Evolutionary conservation across 2,797 vertebrate genomes (phyloP), one percentile per base, ranked within the genome.

Genomic region (Merluccius polli): DNA sequence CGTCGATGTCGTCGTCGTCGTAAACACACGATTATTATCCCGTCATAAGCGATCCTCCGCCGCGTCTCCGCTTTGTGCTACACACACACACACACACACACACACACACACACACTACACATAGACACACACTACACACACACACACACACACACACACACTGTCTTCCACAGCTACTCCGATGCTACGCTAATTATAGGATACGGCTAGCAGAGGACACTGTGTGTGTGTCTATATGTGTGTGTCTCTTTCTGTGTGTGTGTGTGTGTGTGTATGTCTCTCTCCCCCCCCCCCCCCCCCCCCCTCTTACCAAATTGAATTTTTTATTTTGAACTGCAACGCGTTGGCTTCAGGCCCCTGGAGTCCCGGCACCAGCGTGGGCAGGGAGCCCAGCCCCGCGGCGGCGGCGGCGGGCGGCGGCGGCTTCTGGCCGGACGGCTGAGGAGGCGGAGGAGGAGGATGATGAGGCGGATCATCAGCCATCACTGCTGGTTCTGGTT

Each of bases 241-340:
- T n/a, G n/a, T n/a, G n/a, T n/a, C n/a, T n/a, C n/a, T n/a, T n/a
- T n/a, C n/a, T n/a, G n/a, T n/a, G n/a, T n/a, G n/a, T n/a, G n/a
- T n/a, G n/a, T n/a, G n/a, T n/a, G n/a, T n/a, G n/a, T n/a, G n/a
- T n/a, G n/a, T n/a, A n/a, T n/a, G n/a, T n/a, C n/a, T n/a, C n/a
- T n/a, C n/a, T n/a, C n/a, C n/a, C 33, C n/a, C n/a, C n/a, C n/a
- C n/a, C n/a, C n/a, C n/a, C n/a, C n/a, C n/a, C n/a, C 27, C n/a
- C 12, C 8, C 82, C 84, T 90, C 94, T 97, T 93, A 98, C 97
- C 97, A 97, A 94, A 98, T 97, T 85, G 97, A 98, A 93, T 95
- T 96, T 93, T 96, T 96, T 90, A 98, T 98, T 94, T 97, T 97
- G 94, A 95, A 96, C 92, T 97, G 97, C 90, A 98, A 93, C 88